phyloP scores from a whole-genome alignment of 2,888 invertebrate species.

The Automeris io region DNA sequence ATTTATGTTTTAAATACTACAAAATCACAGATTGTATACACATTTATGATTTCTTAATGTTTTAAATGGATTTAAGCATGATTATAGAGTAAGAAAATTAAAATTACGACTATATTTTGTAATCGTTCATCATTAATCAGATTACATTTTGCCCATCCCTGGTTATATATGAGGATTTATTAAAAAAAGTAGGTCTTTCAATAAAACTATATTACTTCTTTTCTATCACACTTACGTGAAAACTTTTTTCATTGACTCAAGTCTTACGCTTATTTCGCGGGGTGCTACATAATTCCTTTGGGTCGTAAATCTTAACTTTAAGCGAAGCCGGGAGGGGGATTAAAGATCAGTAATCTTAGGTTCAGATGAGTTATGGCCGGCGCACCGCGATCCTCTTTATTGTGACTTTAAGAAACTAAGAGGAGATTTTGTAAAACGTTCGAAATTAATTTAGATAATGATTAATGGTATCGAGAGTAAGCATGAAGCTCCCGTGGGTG shows the following conservation, averaged over 20 bases:
- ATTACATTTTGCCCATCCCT: too few relatives aligned
- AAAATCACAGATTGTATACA: too few relatives aligned
- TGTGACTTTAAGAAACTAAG: conserved; percentile 77
- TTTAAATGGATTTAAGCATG: too few relatives aligned
- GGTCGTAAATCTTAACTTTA: conserved; percentile 85
- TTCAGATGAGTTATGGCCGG: conserved; percentile 82
- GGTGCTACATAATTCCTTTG: conserved; percentile 81
- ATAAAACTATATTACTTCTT: too few relatives aligned
- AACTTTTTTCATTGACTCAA: conserved; percentile 66
- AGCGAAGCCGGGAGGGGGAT: conserved; percentile 81
- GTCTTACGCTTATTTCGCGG: conserved; percentile 52
- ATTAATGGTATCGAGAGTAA: conserved; percentile 66
- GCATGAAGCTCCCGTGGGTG: conserved; percentile 42
- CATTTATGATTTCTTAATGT: too few relatives aligned
- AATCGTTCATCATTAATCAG: too few relatives aligned
- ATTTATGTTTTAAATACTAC: too few relatives aligned
- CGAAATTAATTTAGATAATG: conserved; percentile 77
- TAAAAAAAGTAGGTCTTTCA: too few relatives aligned
- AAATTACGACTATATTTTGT: too few relatives aligned
- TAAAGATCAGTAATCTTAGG: conserved; percentile 86
- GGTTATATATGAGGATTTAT: too few relatives aligned
- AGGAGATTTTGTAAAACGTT: conserved; percentile 73
- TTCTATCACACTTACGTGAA: conserved; percentile 28
- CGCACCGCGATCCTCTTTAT: conserved; percentile 69
- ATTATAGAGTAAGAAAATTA: too few relatives aligned